Conservation (phyloP, 2,888 invertebrate species). For the Drosophila mercatorum region DNA sequence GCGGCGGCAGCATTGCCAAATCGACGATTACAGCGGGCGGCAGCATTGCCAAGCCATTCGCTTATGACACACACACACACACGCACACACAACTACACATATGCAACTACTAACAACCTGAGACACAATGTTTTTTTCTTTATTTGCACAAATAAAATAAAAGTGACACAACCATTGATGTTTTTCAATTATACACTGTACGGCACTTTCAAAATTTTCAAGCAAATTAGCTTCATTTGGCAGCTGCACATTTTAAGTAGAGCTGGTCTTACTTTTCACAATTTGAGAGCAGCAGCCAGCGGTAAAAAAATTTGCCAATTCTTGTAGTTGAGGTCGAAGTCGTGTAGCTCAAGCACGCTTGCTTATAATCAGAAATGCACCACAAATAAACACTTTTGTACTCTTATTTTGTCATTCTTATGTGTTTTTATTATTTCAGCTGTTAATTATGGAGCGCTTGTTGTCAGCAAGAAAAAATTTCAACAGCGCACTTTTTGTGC, state of each 20-base stretch:
- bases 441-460: constrained; percentile 43
- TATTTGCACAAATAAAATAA: constrained; percentile 18
- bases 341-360: constrained; percentile 9
- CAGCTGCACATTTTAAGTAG: constrained; percentile 51
- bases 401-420: constrained; percentile 52
- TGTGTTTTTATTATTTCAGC: constrained; percentile 22
- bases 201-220: constrained; percentile 23
- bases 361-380: constrained; percentile 13
- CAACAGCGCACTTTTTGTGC: constrained; percentile 64
- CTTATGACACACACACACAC: constrained; percentile 29
- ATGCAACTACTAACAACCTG: constrained; percentile 34
- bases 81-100: constrained; percentile 22
- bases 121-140: constrained; percentile 30
- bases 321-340: constrained; percentile 21
- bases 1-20: constrained; percentile 68
- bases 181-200: constrained; percentile 6
- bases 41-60: constrained; percentile 61
- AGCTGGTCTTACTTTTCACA: constrained; percentile 65
- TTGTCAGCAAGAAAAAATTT: constrained; percentile 60
- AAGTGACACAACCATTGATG: constrained; percentile 8
- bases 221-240: constrained; percentile 32
- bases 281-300: constrained; percentile 46
- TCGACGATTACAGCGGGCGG: constrained; percentile 61
- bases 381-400: constrained; percentile 19
- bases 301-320: constrained; percentile 56